phyloP scores from a whole-genome alignment of 2,888 invertebrate genomes.

The Pristionchus entomophagus region DNA sequence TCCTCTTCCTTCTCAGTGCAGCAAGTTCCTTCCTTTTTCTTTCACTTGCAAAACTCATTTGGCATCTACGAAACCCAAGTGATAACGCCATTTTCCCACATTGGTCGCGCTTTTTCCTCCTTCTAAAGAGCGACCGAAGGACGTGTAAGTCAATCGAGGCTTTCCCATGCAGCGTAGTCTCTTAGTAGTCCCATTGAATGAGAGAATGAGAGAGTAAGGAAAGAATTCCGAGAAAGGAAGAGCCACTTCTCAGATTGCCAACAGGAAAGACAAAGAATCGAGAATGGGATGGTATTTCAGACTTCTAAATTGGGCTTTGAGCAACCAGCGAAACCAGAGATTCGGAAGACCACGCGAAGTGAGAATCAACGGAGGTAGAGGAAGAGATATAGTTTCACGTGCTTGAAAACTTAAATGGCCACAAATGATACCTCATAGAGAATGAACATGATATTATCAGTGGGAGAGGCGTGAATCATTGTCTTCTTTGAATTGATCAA shows the following conservation, averaged over 20 bases:
- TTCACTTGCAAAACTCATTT: background rate
- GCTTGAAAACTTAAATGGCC: background rate
- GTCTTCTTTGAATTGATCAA: constrained; percentile 75
- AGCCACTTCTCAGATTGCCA: background rate
- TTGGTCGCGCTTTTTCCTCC: background rate
- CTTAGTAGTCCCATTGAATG: no score
- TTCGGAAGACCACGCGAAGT: no score
- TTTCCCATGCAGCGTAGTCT: constrained; percentile 23
- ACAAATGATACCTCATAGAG: constrained; percentile 63
- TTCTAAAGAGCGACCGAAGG: background rate
- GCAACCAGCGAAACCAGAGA: no score
- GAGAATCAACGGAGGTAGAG: background rate
- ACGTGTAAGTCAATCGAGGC: background rate
- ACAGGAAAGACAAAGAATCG: background rate
- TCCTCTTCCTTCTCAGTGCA: background rate
- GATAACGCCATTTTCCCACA: background rate
- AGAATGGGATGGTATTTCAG: constrained; percentile 9
- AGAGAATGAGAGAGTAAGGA: background rate
- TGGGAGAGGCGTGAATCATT: constrained; percentile 74
- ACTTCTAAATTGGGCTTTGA: background rate
- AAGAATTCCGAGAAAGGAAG: constrained; percentile 4
- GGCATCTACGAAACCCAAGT: background rate
- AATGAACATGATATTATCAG: constrained; percentile 74
- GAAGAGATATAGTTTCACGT: background rate
- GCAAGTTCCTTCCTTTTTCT: background rate